Evolutionary conservation across 2,888 invertebrate genomes (phyloP), one percentile per base, ranked within the genome.

Genomic region (Drepanosiphum platanoidis): DNA sequence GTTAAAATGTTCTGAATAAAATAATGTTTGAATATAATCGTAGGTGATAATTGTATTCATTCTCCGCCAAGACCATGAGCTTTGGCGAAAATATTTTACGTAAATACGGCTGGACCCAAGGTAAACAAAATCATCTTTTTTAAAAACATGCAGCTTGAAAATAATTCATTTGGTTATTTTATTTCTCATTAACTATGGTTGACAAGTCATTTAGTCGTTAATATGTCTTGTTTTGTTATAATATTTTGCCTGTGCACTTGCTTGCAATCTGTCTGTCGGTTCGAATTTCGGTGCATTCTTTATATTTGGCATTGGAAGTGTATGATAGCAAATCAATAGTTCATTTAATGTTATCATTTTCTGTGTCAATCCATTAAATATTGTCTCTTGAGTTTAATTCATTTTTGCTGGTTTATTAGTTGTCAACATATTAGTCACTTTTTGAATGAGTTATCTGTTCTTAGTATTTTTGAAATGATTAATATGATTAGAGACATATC

Each of bases 61-160:
- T 39, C 8, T 18, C 52, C 34, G 68, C 77, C 80, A 42, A 42
- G 42, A 86, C 39, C 66, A 87, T 87, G 87, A 83, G 86, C 52
- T 87, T 86, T 81, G 87, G 86, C 79, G 86, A 87, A 83, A 84
- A 68, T 61, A 87, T 87, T 70, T 79, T 87, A 77, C 81, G 82
- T 80, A 86, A 87, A 79, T 87, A 87, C 87, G 87, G 87, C 64
- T 87, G 87, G 87, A 77, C 86, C 42, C 64, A 80, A 87, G 87
- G 87, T 87, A 87, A 86, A 68, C 64, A 72, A 86, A 86, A 68
- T 52, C n/a, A 4, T 36, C 11, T 32, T 61, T 61, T 61, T 58
- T 22, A 32, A 61, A 61, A 82, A 36, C 64, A 36, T 30, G 70
- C 58, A 52, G 34, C 7, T 32, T 70, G 2, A 18, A 9, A 68